These are phyloP conservation scores for Isoperla grammatica DNA, from an alignment of 2,888 invertebrate species.

Conservation along the genomic window DNA sequence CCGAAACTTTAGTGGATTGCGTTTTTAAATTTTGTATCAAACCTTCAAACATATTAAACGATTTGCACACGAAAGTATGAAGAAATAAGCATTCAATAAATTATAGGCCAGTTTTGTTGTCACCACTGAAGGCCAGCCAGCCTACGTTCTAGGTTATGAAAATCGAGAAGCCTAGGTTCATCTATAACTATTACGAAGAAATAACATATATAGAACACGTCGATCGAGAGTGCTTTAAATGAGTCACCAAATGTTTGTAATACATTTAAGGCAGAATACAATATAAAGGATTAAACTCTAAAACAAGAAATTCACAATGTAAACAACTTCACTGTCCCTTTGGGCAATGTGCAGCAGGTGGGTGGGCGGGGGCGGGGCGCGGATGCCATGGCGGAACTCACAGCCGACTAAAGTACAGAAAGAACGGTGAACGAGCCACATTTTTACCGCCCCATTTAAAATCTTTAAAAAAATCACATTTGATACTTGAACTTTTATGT, in stretches of 20 bases:
- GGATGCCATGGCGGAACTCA: background rate
- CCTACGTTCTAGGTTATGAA: no score
- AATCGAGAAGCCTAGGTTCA: no score
- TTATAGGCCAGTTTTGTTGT: no score
- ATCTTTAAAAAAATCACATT: no score
- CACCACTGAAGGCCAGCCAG: no score
- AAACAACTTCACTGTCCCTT: background rate
- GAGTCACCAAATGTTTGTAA: background rate
- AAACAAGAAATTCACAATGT: background rate
- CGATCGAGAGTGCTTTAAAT: no score
- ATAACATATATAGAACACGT: background rate
- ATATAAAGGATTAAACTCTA: background rate
- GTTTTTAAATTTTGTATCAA: constrained; percentile 44
- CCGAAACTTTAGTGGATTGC: constrained; percentile 44
- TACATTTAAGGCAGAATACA: background rate
- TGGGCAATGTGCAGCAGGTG: background rate
- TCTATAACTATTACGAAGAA: background rate
- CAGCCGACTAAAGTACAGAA: no score
- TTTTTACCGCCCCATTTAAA: no score
- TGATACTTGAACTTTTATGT: no score
- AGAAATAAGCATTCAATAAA: no score
- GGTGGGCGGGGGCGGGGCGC: background rate
- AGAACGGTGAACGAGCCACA: no score
- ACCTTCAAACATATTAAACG: constrained; percentile 45
- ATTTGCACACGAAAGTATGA: background rate